Base-by-base conservation (phyloP, 2,888 invertebrate genomes). In the Tigriopus californicus region DNA sequence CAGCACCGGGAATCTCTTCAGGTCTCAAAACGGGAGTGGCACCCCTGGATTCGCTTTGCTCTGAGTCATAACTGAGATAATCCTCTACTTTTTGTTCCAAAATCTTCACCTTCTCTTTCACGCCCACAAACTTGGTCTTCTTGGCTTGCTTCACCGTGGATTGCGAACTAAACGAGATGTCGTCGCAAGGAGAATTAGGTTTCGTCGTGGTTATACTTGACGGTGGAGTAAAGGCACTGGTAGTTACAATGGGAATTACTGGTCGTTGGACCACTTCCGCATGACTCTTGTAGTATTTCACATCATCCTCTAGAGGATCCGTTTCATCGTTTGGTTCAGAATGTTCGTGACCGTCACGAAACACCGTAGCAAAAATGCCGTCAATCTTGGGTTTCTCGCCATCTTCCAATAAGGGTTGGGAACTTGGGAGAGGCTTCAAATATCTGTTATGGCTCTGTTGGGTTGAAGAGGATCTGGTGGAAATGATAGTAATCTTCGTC, bases 1-100 rank as follows among this genome's bases (percentile, higher is more conserved):
- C 49, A 22, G 49, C 49, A 20, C 49, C 49, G 22, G 49, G 49
- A 49, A 49, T 49, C 22, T 49, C 40, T 54, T 41, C 54, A 12
- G 54, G 54, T 54, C 33, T 41, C 33, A 54, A 15, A 3, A 22
- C 15, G 5, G 33, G 13, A 54, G 24, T 54, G 40, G 24, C 6
- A 11, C 12, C 49, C 5, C 20, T 22, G 5, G 49, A 20, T 13
- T 22, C 22, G 15, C 22, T 22, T 49, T 22, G 13, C 5, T 15
- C 22, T 11, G 13, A 12, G 20, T 22, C 15, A 15, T 54, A 12
- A 13, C 22, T 40, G 2, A 13, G 33, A 4, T 25, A 18, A 13
- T 22, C 13, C 13, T 54, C 40, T 22, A 40, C 24, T 33, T 18
- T 22, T 15, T 54, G 33, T 18, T 40, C 33, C 40, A 40, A 40